phyloP scores from a whole-genome alignment of 1,140 invertebrate genomes.

The Lethrus apterus region DNA sequence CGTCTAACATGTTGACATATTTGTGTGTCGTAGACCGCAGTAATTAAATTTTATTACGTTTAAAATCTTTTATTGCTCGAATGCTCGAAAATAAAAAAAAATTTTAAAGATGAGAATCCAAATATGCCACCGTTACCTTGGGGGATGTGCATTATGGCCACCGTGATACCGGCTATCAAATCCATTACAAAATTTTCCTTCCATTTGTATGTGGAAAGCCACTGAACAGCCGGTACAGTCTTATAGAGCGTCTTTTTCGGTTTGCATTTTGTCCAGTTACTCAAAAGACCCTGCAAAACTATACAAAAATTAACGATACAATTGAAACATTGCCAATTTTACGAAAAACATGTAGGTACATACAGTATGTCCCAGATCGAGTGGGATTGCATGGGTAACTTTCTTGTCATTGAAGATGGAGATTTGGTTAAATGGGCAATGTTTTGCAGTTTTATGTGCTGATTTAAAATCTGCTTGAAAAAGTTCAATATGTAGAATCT shows the following conservation, averaged over 20 bases:
- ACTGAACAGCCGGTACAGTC: conserved; percentile 55
- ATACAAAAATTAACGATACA: conserved; percentile 11
- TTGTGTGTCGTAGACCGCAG: no score
- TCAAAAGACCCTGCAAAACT: not conserved
- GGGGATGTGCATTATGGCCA: conserved; percentile 90
- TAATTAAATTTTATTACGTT: no score
- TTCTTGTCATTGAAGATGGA: no score
- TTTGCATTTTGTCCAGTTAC: conserved; percentile 2
- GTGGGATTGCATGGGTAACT: no score
- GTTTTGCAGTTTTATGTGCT: no score
- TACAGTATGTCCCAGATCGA: no score
- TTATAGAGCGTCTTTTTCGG: conserved; percentile 33
- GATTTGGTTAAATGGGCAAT: no score
- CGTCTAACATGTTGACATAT: no score
- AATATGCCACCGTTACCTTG: conserved; percentile 54
- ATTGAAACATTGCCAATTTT: not conserved
- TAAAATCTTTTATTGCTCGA: no score
- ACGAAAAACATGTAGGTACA: no score
- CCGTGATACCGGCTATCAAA: conserved; percentile 71
- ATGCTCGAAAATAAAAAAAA: not conserved
- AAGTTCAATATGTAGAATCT: no score
- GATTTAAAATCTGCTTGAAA: no score
- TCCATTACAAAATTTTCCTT: conserved; percentile 57
- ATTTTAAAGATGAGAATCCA: not conserved
- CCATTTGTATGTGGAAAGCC: conserved; percentile 65